Conservation (phyloP, 2,888 invertebrate genomes). For the Anoplius nigerrimus region DNA sequence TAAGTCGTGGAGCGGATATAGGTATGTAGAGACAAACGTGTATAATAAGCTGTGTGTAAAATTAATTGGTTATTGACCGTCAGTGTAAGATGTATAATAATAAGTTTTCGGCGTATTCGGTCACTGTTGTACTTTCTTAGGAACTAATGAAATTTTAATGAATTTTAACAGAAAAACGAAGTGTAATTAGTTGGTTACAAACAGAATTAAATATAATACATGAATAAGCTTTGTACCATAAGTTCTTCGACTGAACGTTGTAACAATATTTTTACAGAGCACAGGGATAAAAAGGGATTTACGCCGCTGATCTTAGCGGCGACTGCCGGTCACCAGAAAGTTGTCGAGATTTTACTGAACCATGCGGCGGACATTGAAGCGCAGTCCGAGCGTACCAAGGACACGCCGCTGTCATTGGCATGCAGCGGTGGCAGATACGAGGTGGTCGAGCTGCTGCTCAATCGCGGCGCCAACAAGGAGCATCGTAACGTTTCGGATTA, state of each 20-base stretch:
- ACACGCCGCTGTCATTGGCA: slow-evolving; percentile 97
- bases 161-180: no score
- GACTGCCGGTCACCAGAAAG: slow-evolving; percentile 94
- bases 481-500: slow-evolving; percentile 99
- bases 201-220: background rate
- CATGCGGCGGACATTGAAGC: slow-evolving; percentile 98
- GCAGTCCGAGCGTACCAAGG: slow-evolving; percentile 98
- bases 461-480: slow-evolving; percentile 95
- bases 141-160: background rate
- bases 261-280: slow-evolving; percentile 82
- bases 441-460: slow-evolving; percentile 93
- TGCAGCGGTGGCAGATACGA: slow-evolving; percentile 98
- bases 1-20: slow-evolving; percentile 95
- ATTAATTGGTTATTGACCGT: no score
- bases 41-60: no score
- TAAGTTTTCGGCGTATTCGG: no score
- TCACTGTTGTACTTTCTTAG: no score
- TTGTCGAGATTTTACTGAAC: slow-evolving; percentile 94
- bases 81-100: no score
- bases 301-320: slow-evolving; percentile 98
- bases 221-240: background rate
- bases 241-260: no score
- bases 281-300: slow-evolving; percentile 99
- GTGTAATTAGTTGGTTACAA: background rate
- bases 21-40: slow-evolving; percentile 65